Evolutionary conservation across 92 coral and sea anemone genomes (phyloP).

Genomic region (Zoanthus gigantus): DNA sequence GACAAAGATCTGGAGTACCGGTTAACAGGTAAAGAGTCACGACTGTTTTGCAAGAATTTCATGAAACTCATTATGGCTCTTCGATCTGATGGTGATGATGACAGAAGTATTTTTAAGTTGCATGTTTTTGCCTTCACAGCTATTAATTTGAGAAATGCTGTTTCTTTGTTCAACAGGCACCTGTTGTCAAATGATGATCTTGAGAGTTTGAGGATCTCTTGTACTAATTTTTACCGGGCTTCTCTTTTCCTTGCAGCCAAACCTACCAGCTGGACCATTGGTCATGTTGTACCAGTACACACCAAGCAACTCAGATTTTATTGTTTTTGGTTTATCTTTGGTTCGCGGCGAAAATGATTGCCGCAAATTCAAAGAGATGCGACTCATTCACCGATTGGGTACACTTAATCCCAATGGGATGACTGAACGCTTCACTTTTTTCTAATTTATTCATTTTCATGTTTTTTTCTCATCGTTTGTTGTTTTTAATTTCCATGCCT

Average conservation of each 20-base stretch:
- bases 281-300: not conserved
- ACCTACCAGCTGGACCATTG: not conserved
- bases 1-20: not conserved
- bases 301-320: not conserved
- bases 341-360: no score
- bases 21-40: not conserved
- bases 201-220: not conserved
- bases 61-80: not conserved
- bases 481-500: no score
- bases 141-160: conserved; percentile 48
- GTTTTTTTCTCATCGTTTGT: no score
- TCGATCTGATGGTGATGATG: not conserved
- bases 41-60: not conserved
- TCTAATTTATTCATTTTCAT: no score
- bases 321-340: no score
- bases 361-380: no score
- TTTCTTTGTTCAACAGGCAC: conserved; percentile 63
- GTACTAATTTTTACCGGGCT: not conserved
- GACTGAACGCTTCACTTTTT: no score
- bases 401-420: no score
- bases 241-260: not conserved
- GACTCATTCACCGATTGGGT: no score
- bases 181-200: not conserved
- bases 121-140: conserved; percentile 64
- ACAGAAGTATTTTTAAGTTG: conserved; percentile 30